Conservation (phyloP, 2,888 invertebrate species). For the Cancer borealis region DNA sequence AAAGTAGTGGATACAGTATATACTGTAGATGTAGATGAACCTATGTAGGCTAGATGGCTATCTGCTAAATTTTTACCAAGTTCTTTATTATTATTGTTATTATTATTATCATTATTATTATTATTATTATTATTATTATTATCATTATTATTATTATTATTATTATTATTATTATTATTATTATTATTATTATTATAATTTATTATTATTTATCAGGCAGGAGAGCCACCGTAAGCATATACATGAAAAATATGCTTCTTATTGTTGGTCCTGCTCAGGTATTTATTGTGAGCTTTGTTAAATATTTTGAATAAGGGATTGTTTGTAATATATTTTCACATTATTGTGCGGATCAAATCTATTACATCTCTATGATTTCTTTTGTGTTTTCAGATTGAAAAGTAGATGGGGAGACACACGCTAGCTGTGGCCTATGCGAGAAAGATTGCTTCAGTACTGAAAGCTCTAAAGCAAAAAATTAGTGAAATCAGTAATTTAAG, state of each 20-base stretch:
- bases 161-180: no score
- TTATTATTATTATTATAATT: no score
- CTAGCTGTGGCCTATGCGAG: constrained; percentile 66
- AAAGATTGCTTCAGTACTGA: constrained; percentile 62
- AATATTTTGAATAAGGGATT: not conserved
- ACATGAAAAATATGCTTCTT: constrained; percentile 65
- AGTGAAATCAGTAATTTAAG: constrained; percentile 51
- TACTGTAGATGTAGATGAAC: no score
- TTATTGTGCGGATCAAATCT: not conserved
- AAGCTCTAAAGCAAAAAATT: constrained; percentile 66
- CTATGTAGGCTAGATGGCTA: no score
- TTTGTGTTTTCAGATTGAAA: constrained; percentile 60
- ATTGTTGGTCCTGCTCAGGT: constrained; percentile 65
- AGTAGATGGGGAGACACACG: constrained; percentile 67
- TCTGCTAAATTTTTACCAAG: no score
- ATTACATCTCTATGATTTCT: not conserved
- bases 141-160: no score
- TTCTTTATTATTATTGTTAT: no score
- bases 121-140: no score
- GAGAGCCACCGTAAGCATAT: constrained; percentile 73
- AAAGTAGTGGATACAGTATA: no score
- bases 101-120: no score
- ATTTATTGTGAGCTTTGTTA: constrained; percentile 27
- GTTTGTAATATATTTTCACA: not conserved
- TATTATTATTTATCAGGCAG: constrained; percentile 59